Evolutionary conservation across 1,140 invertebrate genomes (phyloP).

Genomic region (Melipona quadrifasciata): DNA sequence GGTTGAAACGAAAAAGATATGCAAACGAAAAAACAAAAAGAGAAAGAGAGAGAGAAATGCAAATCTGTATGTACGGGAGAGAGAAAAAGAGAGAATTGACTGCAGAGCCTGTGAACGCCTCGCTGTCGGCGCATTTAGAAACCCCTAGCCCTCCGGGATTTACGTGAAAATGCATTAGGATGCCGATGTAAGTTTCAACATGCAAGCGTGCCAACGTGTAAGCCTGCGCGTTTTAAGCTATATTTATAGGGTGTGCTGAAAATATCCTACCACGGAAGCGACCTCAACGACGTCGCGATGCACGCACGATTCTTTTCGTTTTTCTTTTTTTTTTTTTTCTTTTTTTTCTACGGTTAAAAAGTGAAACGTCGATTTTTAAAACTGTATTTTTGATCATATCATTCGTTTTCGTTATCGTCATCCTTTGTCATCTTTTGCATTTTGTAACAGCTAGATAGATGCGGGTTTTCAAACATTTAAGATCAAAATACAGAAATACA

Average conservation of each 20-base stretch:
- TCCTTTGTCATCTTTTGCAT: neutral
- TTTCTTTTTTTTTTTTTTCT: no score
- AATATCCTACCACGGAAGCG: constrained; percentile 20
- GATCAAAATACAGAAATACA: neutral
- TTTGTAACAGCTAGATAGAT: neutral
- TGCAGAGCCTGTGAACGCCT: constrained; percentile 50
- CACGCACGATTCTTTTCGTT: no score
- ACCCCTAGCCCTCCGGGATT: constrained; percentile 55
- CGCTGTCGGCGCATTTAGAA: constrained; percentile 63
- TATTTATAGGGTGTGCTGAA: constrained; percentile 41
- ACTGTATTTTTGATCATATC: neutral
- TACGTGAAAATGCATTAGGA: constrained; percentile 56
- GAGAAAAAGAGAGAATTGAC: constrained; percentile 56
- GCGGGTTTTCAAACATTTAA: neutral
- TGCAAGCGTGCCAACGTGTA: constrained; percentile 48
- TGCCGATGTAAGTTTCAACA: constrained; percentile 58
- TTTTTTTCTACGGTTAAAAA: constrained; percentile 1
- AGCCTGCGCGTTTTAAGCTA: constrained; percentile 35
- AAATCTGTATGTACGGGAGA: constrained; percentile 50
- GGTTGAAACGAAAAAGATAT: constrained; percentile 3
- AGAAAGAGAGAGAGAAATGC: constrained; percentile 26
- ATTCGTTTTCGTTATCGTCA: no score
- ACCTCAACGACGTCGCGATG: neutral
- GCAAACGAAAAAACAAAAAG: constrained; percentile 12
- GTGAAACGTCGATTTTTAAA: neutral